These are phyloP conservation scores for Microctenopoma lineatum DNA, from an alignment of 2,797 vertebrate genomes.

Conservation along the genomic window DNA sequence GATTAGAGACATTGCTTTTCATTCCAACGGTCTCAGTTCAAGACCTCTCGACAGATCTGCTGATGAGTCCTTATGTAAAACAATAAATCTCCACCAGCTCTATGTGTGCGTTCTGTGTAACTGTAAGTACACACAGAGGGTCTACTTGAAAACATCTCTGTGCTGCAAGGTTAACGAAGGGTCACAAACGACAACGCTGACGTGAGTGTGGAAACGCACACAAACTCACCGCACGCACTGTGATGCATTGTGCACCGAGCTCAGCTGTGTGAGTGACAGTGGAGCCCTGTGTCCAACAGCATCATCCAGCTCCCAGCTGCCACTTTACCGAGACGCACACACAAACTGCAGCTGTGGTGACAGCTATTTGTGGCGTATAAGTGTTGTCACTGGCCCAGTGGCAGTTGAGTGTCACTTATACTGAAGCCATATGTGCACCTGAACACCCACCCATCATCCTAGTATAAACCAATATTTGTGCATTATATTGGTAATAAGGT, in stretches of 20 bases:
- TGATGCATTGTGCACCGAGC: slow-evolving; percentile 25
- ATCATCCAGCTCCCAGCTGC: slow-evolving; percentile 62
- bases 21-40: background rate
- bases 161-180: slow-evolving; percentile 26
- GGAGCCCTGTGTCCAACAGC: slow-evolving; percentile 33
- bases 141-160: slow-evolving; percentile 20
- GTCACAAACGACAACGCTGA: slow-evolving; percentile 18
- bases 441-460: background rate
- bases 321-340: slow-evolving; percentile 14
- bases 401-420: slow-evolving; percentile 18
- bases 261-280: slow-evolving; percentile 58
- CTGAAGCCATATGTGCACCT: background rate
- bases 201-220: slow-evolving; percentile 1
- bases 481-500: background rate
- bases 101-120: background rate
- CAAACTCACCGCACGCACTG: slow-evolving; percentile 14
- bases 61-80: slow-evolving; percentile 35
- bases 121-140: slow-evolving; percentile 1
- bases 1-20: slow-evolving; percentile 17
- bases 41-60: slow-evolving; percentile 10
- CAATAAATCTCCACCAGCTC: slow-evolving; percentile 29
- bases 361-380: slow-evolving; percentile 28
- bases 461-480: background rate
- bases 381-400: slow-evolving; percentile 16
- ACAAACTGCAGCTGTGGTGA: slow-evolving; percentile 21